Evolutionary conservation across 2,797 vertebrate species (phyloP), one percentile per base, ranked within the genome.

Genomic region (Hoplostethus atlanticus): DNA sequence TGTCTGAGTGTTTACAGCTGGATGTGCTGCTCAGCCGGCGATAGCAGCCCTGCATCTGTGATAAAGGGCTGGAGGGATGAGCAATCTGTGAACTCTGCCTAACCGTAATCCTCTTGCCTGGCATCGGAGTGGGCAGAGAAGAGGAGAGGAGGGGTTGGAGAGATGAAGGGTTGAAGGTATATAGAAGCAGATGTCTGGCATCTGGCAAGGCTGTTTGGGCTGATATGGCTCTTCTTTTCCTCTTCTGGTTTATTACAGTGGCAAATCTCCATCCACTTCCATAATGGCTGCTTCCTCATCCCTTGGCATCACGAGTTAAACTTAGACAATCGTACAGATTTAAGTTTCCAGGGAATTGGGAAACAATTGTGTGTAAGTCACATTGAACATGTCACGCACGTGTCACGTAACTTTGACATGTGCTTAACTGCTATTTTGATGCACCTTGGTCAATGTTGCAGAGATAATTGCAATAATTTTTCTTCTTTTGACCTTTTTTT

Each of bases 171-270:
- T 36, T 57, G 73, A 80, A 80, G 57, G 81, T 81, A 8, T 63
- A 64, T 1, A 44, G 44, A 67, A 75, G 36, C 89, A 87, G 85
- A 90, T 89, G 89, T 84, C 68, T 91, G 80, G 85, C 73, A 81
- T 80, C 86, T 78, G 80, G 56, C 72, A 0, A n/a, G 47, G n/a
- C 78, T 66, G 83, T 38, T 68, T 11, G 61, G 56, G 59, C 83
- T 13, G 62, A 77, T 75, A 54, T 0, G 13, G 46, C 42, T 21
- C 68, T 44, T 6, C 21, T 21, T 51, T 52, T 31, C 25, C 6
- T n/a, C 55, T 42, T 40, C 38, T 66, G 56, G 10, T 58, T 80
- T 52, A 64, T 70, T 77, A 64, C 64, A 5, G 42, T 16, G 60
- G 80, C 66, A 59, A 38, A 73, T 72, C 44, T 84, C 77, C 82